Percentiles rank a stretch among this genome's conserved stretches.
phyloP scores from a whole-genome alignment of 1,140 invertebrate species.

The Episyrphus balteatus region DNA sequence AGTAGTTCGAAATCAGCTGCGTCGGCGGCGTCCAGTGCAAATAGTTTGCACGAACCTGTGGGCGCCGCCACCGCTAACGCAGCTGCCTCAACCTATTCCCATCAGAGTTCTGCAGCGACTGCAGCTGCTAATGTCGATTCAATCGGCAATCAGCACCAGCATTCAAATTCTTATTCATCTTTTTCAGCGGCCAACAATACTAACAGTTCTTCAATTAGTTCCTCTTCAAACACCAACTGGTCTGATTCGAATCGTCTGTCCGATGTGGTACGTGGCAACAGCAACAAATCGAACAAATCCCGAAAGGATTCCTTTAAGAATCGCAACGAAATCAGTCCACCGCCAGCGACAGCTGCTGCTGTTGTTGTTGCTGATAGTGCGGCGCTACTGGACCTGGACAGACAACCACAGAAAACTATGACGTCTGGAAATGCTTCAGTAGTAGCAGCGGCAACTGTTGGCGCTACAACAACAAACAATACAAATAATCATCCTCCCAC shows the following conservation, averaged over 20 bases:
- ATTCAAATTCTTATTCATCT: conserved; percentile 9
- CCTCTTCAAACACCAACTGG: conserved; percentile 16
- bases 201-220: conserved; percentile 13
- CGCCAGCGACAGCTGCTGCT: not conserved
- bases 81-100: not conserved
- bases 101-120: not conserved
- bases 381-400: not conserved
- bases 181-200: conserved; percentile 2
- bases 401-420: conserved; percentile 3
- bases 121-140: conserved; percentile 2
- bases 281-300: conserved; percentile 21
- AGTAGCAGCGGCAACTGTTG: not conserved
- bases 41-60: conserved; percentile 7
- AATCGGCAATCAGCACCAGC: conserved; percentile 10
- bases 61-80: conserved; percentile 1
- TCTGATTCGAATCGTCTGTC: conserved; percentile 50
- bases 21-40: conserved; percentile 2
- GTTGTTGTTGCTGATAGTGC: too few species aligned
- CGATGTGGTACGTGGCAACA: conserved; percentile 59
- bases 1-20: not conserved
- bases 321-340: conserved; percentile 8
- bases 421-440: conserved; percentile 4
- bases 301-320: conserved; percentile 39
- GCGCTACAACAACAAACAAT: conserved; percentile 11
- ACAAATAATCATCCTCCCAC: conserved; percentile 33